Evolutionary conservation across 2,888 invertebrate genomes (phyloP).

Genomic region (Drosophila meridionalis): DNA sequence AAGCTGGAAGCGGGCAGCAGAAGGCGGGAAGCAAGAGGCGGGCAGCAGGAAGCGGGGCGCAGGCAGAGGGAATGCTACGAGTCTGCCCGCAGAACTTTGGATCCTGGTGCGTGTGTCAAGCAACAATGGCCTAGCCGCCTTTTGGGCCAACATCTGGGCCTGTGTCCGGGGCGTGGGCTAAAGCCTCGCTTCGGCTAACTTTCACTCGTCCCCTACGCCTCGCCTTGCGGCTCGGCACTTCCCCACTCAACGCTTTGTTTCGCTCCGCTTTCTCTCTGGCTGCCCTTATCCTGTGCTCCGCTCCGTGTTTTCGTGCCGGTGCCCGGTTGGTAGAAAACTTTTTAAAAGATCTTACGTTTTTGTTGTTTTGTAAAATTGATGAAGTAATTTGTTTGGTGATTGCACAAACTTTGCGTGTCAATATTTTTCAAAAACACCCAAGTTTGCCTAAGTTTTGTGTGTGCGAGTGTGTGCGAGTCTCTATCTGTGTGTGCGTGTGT

Average conservation of each 20-base stretch:
- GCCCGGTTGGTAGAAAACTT: slow-evolving; percentile 57
- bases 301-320: slow-evolving; percentile 44
- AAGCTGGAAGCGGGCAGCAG: neutral
- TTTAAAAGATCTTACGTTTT: slow-evolving; percentile 78
- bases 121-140: slow-evolving; percentile 45
- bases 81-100: slow-evolving; percentile 50
- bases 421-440: slow-evolving; percentile 66
- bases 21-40: neutral
- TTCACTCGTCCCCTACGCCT: slow-evolving; percentile 1
- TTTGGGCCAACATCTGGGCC: slow-evolving; percentile 39
- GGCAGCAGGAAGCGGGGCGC: neutral
- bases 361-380: slow-evolving; percentile 80
- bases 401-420: slow-evolving; percentile 80
- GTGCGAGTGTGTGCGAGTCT: neutral
- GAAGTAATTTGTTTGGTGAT: slow-evolving; percentile 80
- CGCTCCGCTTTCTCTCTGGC: neutral
- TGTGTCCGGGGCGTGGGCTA: slow-evolving; percentile 15
- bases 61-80: neutral
- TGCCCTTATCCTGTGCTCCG: slow-evolving; percentile 16
- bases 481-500: neutral
- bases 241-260: slow-evolving; percentile 2
- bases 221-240: neutral
- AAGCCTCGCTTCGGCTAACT: slow-evolving; percentile 27
- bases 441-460: slow-evolving; percentile 40
- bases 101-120: slow-evolving; percentile 50